These are phyloP conservation scores for Luffia ferchaultella DNA, from an alignment of 2,888 invertebrate genomes.

Conservation along the genomic window DNA sequence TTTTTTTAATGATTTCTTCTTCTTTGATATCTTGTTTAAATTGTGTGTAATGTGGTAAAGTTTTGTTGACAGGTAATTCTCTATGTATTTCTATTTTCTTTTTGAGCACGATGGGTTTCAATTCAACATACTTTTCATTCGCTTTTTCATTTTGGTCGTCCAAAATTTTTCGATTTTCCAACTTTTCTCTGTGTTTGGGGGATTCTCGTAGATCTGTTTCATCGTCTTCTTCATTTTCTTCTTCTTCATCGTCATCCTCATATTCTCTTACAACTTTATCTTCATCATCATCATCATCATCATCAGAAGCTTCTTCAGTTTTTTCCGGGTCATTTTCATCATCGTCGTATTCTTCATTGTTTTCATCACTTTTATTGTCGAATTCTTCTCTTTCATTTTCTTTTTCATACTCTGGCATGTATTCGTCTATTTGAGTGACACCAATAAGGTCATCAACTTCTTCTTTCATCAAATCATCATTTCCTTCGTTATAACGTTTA, in stretches of 20 bases:
- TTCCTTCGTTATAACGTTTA: slow-evolving; percentile 41
- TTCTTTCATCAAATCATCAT: slow-evolving; percentile 34
- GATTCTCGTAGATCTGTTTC: slow-evolving; percentile 21
- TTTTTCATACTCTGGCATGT: slow-evolving; percentile 45
- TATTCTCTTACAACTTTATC: slow-evolving; percentile 17
- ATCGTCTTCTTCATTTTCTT: slow-evolving; percentile 17
- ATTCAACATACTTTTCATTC: slow-evolving; percentile 1
- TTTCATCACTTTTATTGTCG: neutral
- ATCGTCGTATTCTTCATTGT: slow-evolving; percentile 5
- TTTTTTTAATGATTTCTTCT: slow-evolving; percentile 49
- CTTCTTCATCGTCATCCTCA: slow-evolving; percentile 15
- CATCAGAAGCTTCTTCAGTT: slow-evolving; percentile 6
- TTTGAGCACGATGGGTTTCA: slow-evolving; percentile 32
- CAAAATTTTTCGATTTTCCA: slow-evolving; percentile 15
- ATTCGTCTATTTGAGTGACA: slow-evolving; percentile 40
- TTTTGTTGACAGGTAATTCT: slow-evolving; percentile 39
- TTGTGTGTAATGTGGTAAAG: slow-evolving; percentile 39
- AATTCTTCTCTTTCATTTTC: slow-evolving; percentile 17
- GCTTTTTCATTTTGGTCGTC: slow-evolving; percentile 9
- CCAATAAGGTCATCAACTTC: slow-evolving; percentile 50
- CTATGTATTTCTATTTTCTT: slow-evolving; percentile 52
- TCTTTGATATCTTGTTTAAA: slow-evolving; percentile 53
- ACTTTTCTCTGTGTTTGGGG: slow-evolving; percentile 14
- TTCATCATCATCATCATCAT: slow-evolving; percentile 17
- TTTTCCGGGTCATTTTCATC: neutral